Percentiles rank a stretch among this genome's conserved stretches.
Evolutionary conservation across 2,113 vertebrate species (phyloP).

Genomic region (Pontoporia blainvillei): DNA sequence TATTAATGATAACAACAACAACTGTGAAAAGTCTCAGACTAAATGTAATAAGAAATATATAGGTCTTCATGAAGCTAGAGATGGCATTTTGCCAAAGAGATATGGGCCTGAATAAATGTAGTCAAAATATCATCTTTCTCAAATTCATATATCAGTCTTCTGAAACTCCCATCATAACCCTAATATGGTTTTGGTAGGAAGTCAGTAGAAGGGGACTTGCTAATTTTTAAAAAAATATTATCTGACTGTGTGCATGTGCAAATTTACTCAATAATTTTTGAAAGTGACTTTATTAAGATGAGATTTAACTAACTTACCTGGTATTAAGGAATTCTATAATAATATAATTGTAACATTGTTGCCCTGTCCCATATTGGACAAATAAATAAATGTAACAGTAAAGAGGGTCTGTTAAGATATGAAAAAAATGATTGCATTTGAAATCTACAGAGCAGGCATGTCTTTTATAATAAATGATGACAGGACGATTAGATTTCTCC

Average conservation of each 20-base stretch:
- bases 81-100: not conserved
- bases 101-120: not conserved
- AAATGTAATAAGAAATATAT: not conserved
- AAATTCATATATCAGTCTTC: not conserved
- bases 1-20: not conserved
- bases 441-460: not conserved
- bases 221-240: not conserved
- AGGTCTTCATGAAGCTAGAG: not conserved
- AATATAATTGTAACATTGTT: not conserved
- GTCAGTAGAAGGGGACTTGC: not conserved
- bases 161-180: not conserved
- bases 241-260: not conserved
- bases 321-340: not conserved
- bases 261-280: not conserved
- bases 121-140: not conserved
- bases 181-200: not conserved
- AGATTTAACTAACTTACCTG: not conserved
- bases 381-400: constrained; percentile 7
- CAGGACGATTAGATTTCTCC: not conserved
- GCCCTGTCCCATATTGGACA: not conserved
- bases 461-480: not conserved
- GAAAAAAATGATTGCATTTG: not conserved
- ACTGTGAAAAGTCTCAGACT: not conserved
- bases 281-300: not conserved
- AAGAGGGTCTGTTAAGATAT: not conserved